Conservation (phyloP, 1,140 invertebrate genomes). For the Microplitis mediator region DNA sequence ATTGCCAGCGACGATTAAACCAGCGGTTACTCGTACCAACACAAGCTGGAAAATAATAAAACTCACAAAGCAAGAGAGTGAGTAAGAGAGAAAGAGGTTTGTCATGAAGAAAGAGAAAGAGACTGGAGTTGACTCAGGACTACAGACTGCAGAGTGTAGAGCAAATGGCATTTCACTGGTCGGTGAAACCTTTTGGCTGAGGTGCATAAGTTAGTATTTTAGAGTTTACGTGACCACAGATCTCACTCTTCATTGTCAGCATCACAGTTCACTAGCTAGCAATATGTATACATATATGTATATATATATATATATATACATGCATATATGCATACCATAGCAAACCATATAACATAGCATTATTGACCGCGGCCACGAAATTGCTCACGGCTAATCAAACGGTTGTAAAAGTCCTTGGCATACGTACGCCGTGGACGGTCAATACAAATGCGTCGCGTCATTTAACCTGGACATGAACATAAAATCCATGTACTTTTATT, state of each 20-base stretch:
- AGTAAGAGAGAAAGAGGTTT: too few relatives aligned
- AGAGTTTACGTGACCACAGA: conserved; percentile 7
- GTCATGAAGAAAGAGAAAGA: too few relatives aligned
- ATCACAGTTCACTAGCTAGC: neutral
- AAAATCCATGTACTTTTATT: too few relatives aligned
- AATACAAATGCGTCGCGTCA: neutral
- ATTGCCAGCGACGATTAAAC: neutral
- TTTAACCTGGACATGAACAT: neutral
- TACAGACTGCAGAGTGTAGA: too few relatives aligned
- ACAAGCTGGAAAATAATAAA: neutral
- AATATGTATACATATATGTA: too few relatives aligned
- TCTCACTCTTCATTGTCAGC: conserved; percentile 5
- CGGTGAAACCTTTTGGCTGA: neutral
- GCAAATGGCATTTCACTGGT: too few relatives aligned
- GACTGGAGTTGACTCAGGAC: too few relatives aligned
- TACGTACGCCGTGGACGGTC: too few relatives aligned
- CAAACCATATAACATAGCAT: neutral
- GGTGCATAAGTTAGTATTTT: conserved; percentile 11
- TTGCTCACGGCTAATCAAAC: conserved; percentile 26
- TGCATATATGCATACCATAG: neutral
- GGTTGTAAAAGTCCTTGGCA: neutral
- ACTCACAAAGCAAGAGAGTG: neutral
- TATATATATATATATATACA: too few relatives aligned
- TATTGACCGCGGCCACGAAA: conserved; percentile 15
- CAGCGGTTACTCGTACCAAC: too few relatives aligned